Evolutionary conservation across 2,888 invertebrate species (phyloP), one percentile per base, ranked within the genome.

Genomic region (Neuroscelio doddi): DNA sequence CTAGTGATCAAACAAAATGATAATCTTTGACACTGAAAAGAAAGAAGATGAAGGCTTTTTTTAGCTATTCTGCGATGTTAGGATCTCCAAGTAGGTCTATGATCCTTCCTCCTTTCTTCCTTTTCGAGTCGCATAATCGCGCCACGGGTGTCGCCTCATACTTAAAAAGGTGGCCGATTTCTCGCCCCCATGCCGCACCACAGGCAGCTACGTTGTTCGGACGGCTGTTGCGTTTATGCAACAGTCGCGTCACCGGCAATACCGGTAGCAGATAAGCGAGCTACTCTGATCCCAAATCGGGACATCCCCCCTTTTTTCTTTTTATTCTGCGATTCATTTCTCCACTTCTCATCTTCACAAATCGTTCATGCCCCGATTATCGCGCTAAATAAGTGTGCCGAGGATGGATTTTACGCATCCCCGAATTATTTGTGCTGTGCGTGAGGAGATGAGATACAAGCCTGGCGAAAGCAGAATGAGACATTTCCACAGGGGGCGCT

Each of bases 381-480:
- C 74, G 72, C 69, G 57, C 75, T 78, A 77, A 81, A 81, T 80
- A 70, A 76, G 71, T 58, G 69, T 47, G 64, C 67, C 59, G 15
- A 46, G 64, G 67, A 50, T 61, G 81, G 84, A 83, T 84, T 84
- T 84, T 71, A 84, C 84, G 83, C 83, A 82, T 83, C 82, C 82
- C 75, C 81, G 81, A 80, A 80, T 81, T 79, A 81, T 80, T 81
- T 81, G 61, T 68, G 59, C 45, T 42, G 12, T 8, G 21, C 34
- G 34, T 26, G 27, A 10, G 9, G 3, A 56, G 47, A 51, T 44
- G 49, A 47, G 47, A 51, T 47, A 17, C 42, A 30, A 27, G 52
- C 38, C 44, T 45, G 30, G 49, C 12, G 24, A 26, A 41, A 21
- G 41, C 44, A 41, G 44, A 61, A 61, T 15, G 64, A 57, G 42